Evolutionary conservation across 2,888 invertebrate species (phyloP), one percentile per base, ranked within the genome.

Genomic region (Lacanobia wlatinum): DNA sequence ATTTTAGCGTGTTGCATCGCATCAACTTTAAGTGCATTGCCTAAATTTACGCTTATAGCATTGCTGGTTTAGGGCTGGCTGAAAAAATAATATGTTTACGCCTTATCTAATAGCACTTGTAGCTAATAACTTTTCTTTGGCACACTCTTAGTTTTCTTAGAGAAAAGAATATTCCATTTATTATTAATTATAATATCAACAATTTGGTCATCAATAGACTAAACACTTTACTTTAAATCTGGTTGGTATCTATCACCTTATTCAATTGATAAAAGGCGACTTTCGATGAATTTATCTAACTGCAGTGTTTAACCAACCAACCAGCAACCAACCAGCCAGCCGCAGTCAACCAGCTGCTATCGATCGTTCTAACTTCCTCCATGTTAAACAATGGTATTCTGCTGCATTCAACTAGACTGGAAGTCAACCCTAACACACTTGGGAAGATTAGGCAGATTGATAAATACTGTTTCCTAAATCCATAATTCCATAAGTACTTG

Each of bases 11-110:
- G 10, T 70, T 80, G 71, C 80, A 76, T 34, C 64, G 71, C 67
- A 67, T 77, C 72, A 55, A 56, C 40, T 69, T 46, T 72, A 77
- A 84, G 72, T 76, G 71, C 83, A 70, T 74, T 40, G 50, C 83
- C 74, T 78, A 79, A 81, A 77, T 66, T 58, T 82, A 83, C 50
- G 66, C n/a, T 52, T 53, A 65, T 43, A 28, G 59, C 50, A 62
- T 48, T 55, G n/a, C 40, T 64, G n/a, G 43, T 38, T 28, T 6
- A 80, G 79, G 64, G 67, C 10, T 70, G 64, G 21, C 50, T 55
- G 21, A 23, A 2, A 43, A 52, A 34, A 3, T n/a, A 38, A 48
- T 14, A 1, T 8, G 8, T 53, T 28, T 16, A 34, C 1, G 8
- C 23, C 40, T 4, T 23, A 5, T 21, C 6, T 34, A 21, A 0